Evolutionary conservation across 2,113 vertebrate genomes (phyloP), one percentile per base, ranked within the genome.

Genomic region (Pomatorhinus ruficollis): DNA sequence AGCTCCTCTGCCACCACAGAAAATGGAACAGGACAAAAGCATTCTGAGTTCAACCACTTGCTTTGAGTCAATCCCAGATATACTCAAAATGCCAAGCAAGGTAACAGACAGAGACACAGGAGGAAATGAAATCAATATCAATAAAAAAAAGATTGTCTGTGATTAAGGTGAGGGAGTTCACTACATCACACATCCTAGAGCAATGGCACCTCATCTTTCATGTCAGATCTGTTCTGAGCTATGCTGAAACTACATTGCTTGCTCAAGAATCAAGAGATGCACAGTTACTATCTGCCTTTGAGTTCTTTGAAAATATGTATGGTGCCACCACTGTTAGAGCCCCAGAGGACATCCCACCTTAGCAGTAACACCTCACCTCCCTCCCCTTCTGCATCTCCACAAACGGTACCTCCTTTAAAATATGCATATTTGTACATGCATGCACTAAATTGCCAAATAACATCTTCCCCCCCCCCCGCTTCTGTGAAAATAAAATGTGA

Each of bases 401-500:
- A 54, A 49, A 86, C 15, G 35, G 9, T 18, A 52, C 11, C 27
- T 65, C 40, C 49, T 85, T 64, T 44, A 44, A 92, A 86, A 53
- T 15, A 76, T 0, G 2, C 2, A 0, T 21, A 45, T 63, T 85
- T 66, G 50, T 15, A 63, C 2, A 15, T 3, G 6, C 3, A 28
- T 9, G 10, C 1, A 2, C 20, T 33, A 57, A 82, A 83, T 8
- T 75, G 27, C 20, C 68, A 74, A 75, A 63, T 19, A 66, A 44
- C 7, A 8, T 31, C n/a, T 23, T 57, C 8, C 30, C 25, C 8
- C 3, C 3, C 3, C 2, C 2, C 0, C 44, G 5, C 19, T 3
- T 52, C 53, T 10, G 23, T 45, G 13, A 42, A 91, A 83, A 30
- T 15, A 39, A 83, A 88, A 68, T 3, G 2, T n/a, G 18, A 85